Evolutionary conservation across 64 coral and sea anemone species (phyloP), one percentile per base, ranked within the genome.

Genomic region (Porites lutea): DNA sequence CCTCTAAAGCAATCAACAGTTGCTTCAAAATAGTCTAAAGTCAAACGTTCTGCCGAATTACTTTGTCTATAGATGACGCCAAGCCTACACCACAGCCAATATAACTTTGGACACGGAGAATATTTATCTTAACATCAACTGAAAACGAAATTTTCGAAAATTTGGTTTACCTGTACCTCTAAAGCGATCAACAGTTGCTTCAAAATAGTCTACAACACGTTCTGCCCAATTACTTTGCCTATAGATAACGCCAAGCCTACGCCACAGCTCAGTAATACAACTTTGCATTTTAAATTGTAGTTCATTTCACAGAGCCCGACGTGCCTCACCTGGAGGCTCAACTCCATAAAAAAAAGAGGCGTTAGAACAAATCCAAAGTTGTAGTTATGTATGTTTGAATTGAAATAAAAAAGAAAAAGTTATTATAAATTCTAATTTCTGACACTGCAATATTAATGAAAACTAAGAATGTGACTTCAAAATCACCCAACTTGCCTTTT

Each of bases 81-180:
- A 37, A 37, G 27, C 44, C 46, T 72, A 88, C 51, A 0, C 46
- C 18, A 88, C 54, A 77, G 12, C 12, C 5, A 15, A 72, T 21
- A 72, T 48, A 10, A 10, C 23, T n/a, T 37, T 37, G 27, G 18
- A n/a, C 3, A 61, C 45, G 10, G 62, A 61, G 79, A 67, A 67
- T 67, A 67, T 86, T 86, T 65, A 86, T 86, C 46, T 79, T 79
- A 12, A 70, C 37, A 86, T 86, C 82, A 15, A 57, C 65, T 70
- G 3, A 18, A 44, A 86, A 19, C 13, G 15, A 86, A 54, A 86
- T 86, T 7, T 57, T 37, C 27, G 27, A 37, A 43, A 62, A 61
- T 61, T 62, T 10, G 55, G 48, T 82, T 82, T 82, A 8, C 54
- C 79, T 82, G 5, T 82, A 37, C 53, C 55, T 52, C 79, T 82